Conservation (phyloP, 2,888 invertebrate genomes). For the Rapana venosa region DNA sequence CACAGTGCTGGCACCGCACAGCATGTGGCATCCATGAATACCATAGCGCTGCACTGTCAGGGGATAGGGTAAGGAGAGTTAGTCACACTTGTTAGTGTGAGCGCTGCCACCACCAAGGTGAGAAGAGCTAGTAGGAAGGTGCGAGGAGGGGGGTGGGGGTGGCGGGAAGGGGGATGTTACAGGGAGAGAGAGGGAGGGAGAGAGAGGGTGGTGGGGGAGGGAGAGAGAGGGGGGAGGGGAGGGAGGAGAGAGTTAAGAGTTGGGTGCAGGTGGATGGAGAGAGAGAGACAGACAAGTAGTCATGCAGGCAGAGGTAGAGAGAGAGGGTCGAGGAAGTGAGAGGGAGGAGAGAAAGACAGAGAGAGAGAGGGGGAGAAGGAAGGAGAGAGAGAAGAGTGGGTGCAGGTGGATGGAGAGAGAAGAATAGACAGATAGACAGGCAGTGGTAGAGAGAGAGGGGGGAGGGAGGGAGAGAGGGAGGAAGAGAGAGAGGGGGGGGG, state of each 20-base stretch:
- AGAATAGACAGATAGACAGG: neutral
- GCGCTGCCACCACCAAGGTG: neutral
- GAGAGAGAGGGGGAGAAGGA: neutral
- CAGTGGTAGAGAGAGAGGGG: neutral
- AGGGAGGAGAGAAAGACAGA: neutral
- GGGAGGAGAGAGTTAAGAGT: neutral
- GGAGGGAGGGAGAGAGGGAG: neutral
- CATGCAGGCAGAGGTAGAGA: neutral
- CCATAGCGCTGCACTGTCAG: too few species aligned
- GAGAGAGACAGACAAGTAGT: neutral
- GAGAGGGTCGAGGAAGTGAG: neutral
- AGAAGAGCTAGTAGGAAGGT: neutral
- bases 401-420: too few species aligned
- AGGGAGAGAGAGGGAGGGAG: neutral
- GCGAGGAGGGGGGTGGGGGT: neutral
- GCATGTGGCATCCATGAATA: too few species aligned
- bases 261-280: neutral
- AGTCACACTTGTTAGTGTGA: too few species aligned
- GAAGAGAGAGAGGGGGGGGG: neutral
- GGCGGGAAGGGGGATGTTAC: neutral
- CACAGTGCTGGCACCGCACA: too few species aligned
- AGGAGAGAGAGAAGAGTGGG: neutral
- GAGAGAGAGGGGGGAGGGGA: neutral
- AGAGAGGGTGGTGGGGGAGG: neutral
- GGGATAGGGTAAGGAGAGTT: too few species aligned